Base-by-base conservation (phyloP, 2,888 invertebrate species). In the Trichogramma evanescens region DNA sequence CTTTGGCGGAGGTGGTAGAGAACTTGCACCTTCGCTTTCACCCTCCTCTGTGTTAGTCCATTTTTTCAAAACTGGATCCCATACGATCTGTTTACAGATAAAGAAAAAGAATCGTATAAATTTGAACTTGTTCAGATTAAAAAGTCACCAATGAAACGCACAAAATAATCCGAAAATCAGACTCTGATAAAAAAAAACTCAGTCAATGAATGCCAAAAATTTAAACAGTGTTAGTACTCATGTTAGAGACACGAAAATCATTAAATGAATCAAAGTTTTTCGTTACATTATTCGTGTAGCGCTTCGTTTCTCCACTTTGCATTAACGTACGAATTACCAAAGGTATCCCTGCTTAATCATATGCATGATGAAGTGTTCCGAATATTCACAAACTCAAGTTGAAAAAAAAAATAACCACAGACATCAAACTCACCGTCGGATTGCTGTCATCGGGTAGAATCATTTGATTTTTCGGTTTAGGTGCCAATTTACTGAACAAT, bases 371-470 rank as follows among this genome's bases (percentile, higher is more conserved):
- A 70, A 69, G 68, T 63, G 59, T 62, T 63, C 66, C 62, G 63
- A 66, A 60, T 50, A 59, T 58, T 44, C 41, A 50, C 4, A 50
- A 44, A 49, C 55, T 13, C 49, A 43, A 49, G 10, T 3, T 7
- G 42, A 57, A 58, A 49, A 53, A 43, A 38, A 39, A 50, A 13
- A 45, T 50, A 48, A 48, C 4, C 48, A 9, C n/a, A n/a, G 48
- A 2, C 6, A 48, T 10, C 9, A 48, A n/a, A 81, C 86, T 85
- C 82, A 93, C 92, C 65, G 89, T 82, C 65, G 93, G 94, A 81
- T 95, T 90, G 78, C 89, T 94, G 80, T 96, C 95, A 80, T 95
- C 95, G 1, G 96, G 95, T 68, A 96, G 82, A 73, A 91, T 94
- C 93, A 95, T 95, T 83, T 95, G 94, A 82, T 94, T 95, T 80